phyloP scores from a whole-genome alignment of 2,888 invertebrate genomes.

The Automeris io region DNA sequence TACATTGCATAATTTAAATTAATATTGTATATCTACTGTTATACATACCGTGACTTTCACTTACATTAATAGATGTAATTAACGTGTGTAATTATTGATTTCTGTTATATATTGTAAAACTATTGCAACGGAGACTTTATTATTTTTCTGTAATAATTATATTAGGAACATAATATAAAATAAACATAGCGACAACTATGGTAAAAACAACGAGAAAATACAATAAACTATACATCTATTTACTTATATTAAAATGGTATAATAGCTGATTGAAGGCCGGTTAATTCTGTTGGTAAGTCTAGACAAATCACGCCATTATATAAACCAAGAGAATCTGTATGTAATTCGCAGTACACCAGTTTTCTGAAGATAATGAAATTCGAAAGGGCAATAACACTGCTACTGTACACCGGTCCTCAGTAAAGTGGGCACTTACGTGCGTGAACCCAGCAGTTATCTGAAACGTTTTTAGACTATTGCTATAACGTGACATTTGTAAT shows the following conservation, averaged over 20 bases:
- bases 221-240: no score
- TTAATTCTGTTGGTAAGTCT: no score
- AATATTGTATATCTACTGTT: slow-evolving; percentile 7
- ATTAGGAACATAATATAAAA: no score
- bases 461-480: slow-evolving; percentile 28
- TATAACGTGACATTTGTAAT: slow-evolving; percentile 6
- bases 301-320: no score
- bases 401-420: slow-evolving; percentile 23
- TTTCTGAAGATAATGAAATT: slow-evolving; percentile 31
- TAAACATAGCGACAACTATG: no score
- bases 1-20: slow-evolving; percentile 14
- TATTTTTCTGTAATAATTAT: no score
- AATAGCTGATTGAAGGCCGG: no score
- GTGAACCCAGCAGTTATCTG: slow-evolving; percentile 23
- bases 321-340: background rate
- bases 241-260: no score
- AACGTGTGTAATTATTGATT: no score
- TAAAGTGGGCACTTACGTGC: slow-evolving; percentile 29
- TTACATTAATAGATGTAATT: background rate
- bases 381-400: slow-evolving; percentile 23
- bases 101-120: no score
- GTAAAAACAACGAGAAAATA: no score
- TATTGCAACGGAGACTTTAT: no score
- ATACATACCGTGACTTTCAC: background rate
- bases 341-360: slow-evolving; percentile 1